Conservation (phyloP, 1,140 invertebrate species). For the Diploscapter pachys region DNA sequence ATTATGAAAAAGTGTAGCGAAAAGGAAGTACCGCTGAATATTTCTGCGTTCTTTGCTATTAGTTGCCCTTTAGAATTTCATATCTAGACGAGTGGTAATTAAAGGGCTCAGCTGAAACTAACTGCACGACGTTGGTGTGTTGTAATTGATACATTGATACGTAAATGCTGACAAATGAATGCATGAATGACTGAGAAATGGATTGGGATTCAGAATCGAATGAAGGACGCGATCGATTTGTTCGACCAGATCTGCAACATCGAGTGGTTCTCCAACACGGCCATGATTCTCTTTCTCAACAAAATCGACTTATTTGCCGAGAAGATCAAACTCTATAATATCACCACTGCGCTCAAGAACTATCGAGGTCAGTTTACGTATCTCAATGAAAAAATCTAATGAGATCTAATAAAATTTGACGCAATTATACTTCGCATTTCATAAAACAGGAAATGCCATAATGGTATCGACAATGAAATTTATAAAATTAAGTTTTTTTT, state of each 20-base stretch:
- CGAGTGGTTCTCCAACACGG: conserved; percentile 55
- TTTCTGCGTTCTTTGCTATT: too few species aligned
- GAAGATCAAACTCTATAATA: conserved; percentile 44
- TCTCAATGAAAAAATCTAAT: conserved; percentile 9
- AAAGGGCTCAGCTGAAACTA: too few species aligned
- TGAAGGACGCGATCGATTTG: conserved; percentile 57
- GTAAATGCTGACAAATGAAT: too few species aligned
- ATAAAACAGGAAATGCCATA: background rate
- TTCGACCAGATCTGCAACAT: conserved; percentile 58
- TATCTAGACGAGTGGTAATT: too few species aligned
- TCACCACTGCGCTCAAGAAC: conserved; percentile 34
- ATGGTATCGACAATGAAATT: background rate
- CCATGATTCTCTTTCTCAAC: conserved; percentile 58
- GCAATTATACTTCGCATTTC: background rate
- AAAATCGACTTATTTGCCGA: conserved; percentile 57
- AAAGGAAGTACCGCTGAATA: too few species aligned
- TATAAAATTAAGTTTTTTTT: conserved; percentile 14
- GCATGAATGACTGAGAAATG: too few species aligned
- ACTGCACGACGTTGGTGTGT: too few species aligned
- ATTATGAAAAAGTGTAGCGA: too few species aligned
- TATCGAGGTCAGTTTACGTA: conserved; percentile 36
- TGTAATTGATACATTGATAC: too few species aligned
- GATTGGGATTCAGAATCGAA: conserved; percentile 52
- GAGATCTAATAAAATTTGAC: background rate
- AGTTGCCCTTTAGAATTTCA: too few species aligned